Evolutionary conservation across 2,113 vertebrate genomes (phyloP).

Genomic region (Prietella phreatophila): DNA sequence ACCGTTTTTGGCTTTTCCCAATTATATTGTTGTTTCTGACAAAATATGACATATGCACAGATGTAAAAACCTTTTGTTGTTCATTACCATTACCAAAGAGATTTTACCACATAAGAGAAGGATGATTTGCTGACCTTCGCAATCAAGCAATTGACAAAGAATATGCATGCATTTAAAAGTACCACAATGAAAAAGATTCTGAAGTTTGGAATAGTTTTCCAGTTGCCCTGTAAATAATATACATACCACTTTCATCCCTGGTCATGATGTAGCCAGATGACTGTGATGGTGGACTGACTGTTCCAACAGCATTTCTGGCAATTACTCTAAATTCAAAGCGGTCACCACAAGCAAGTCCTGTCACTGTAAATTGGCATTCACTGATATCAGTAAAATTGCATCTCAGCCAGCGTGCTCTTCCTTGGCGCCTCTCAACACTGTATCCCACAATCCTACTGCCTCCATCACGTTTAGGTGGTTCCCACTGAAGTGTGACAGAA

Average conservation of each 20-base stretch:
- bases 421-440: slow-evolving; percentile 93
- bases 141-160: background rate
- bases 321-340: slow-evolving; percentile 94
- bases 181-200: background rate
- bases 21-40: background rate
- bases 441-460: slow-evolving; percentile 96
- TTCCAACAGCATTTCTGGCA: slow-evolving; percentile 95
- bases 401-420: slow-evolving; percentile 84
- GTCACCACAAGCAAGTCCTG: slow-evolving; percentile 88
- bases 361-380: slow-evolving; percentile 91
- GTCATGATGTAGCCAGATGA: slow-evolving; percentile 97
- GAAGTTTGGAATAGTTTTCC: background rate
- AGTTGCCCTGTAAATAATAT: slow-evolving; percentile 17
- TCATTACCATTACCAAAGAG: background rate
- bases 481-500: slow-evolving; percentile 94
- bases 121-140: background rate
- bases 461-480: slow-evolving; percentile 85
- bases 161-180: background rate
- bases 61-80: background rate
- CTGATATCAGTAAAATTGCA: slow-evolving; percentile 96
- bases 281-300: slow-evolving; percentile 94
- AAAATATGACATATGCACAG: background rate
- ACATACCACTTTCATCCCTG: slow-evolving; percentile 92
- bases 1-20: background rate
- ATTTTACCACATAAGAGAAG: background rate